These are phyloP conservation scores for Palythoa caribaeorum DNA, from an alignment of 92 coral and sea anemone species.

Conservation along the genomic window DNA sequence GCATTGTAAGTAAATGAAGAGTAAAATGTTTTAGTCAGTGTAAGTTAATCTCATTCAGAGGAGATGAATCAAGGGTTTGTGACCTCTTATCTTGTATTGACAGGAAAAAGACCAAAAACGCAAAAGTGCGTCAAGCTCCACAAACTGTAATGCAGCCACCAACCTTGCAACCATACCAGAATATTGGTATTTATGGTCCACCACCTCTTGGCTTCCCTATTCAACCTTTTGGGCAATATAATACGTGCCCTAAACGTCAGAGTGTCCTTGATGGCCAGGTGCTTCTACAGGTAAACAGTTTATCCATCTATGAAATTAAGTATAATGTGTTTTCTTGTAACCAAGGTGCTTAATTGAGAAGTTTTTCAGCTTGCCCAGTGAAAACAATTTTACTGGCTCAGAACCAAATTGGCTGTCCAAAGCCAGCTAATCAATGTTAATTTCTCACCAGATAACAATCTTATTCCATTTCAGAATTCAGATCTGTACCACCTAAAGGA, in stretches of 20 bases:
- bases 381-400: too few relatives aligned
- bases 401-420: too few relatives aligned
- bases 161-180: neutral
- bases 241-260: neutral
- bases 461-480: conserved; percentile 7
- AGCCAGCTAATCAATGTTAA: too few relatives aligned
- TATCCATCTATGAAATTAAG: neutral
- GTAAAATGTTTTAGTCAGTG: too few relatives aligned
- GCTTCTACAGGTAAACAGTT: conserved; percentile 20
- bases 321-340: too few relatives aligned
- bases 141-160: neutral
- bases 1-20: too few relatives aligned
- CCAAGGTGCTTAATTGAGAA: neutral
- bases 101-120: neutral
- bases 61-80: neutral
- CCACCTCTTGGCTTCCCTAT: neutral
- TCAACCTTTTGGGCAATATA: neutral
- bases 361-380: neutral
- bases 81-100: neutral
- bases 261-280: conserved; percentile 5
- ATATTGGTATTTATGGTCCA: neutral
- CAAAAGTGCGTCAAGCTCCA: neutral
- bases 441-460: neutral
- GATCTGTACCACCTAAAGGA: conserved; percentile 25
- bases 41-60: neutral